Evolutionary conservation across 2,113 vertebrate species (phyloP), one percentile per base, ranked within the genome.

Genomic region (Trichechus manatus): DNA sequence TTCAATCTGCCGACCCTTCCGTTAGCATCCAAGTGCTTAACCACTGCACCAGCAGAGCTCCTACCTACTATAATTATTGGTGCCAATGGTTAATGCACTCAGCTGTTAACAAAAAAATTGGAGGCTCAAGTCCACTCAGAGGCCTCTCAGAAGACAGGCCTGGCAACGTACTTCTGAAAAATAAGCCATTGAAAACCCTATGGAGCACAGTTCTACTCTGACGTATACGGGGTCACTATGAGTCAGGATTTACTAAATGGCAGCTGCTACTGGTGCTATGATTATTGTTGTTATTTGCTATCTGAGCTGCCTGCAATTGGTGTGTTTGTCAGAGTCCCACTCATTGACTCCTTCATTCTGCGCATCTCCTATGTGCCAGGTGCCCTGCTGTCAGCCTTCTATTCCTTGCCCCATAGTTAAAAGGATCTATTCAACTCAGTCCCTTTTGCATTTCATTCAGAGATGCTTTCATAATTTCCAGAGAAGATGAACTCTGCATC

Each of bases 401-500:
- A 56, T 87, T 59, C 20, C 56, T 5, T 14, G 80, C 19, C 14
- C 7, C 14, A 10, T 17, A 25, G 64, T 70, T 75, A 15, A 47
- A 2, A 39, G 9, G 20, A 61, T 7, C 13, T 23, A 5, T 31
- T 77, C 9, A 17, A 20, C 19, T 5, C 0, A 5, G 31, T 3
- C 20, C 50, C 72, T 68, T 27, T 31, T 77, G 17, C 56, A 68
- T 25, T 88, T 94, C 68, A 10, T 36, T 39, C 6, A 50, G 63
- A 31, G 27, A 61, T 27, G 5, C 15, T 64, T 64, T 85, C 10
- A 29, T 10, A 14, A 27, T 50, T 89, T 92, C 64, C 47, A 78
- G 77, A 82, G 33, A 59, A 9, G 6, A 31, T 27, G 14, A 11
- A 82, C 53, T 15, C 53, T 53, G 50, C 1, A 13, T 53, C 13